These are phyloP conservation scores for Apogon hyalosoma DNA, from an alignment of 2,797 vertebrate genomes.

Conservation along the genomic window DNA sequence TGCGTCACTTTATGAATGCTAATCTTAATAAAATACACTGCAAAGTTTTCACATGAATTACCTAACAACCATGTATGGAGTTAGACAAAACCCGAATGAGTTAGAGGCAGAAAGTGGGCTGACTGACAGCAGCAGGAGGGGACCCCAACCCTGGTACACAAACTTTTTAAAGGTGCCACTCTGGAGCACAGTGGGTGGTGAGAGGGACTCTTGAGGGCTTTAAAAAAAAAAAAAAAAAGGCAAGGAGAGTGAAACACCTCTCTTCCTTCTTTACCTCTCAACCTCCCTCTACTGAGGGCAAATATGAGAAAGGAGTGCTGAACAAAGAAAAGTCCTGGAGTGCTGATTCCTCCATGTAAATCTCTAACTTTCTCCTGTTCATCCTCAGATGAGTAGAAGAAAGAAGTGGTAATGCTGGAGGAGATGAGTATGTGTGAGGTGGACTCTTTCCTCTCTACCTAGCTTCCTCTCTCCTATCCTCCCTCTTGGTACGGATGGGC, in stretches of 20 bases:
- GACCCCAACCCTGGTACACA: constrained; percentile 77
- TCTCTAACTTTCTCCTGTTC: constrained; percentile 20
- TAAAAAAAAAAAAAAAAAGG: constrained; percentile 36
- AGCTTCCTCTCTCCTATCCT: constrained; percentile 84
- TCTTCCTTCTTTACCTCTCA: constrained; percentile 65
- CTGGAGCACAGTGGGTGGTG: constrained; percentile 56
- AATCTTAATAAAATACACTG: constrained; percentile 74
- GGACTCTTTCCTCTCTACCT: constrained; percentile 61
- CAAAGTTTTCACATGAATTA: constrained; percentile 63
- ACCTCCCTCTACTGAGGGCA: constrained; percentile 43
- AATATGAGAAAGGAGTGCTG: constrained; percentile 53
- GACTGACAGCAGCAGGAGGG: constrained; percentile 71
- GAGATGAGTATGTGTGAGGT: constrained; percentile 47
- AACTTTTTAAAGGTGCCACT: constrained; percentile 63
- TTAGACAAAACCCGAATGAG: constrained; percentile 66
- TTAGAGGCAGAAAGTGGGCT: constrained; percentile 61
- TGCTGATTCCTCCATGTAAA: constrained; percentile 38
- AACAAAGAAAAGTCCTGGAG: constrained; percentile 61
- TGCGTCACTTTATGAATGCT: constrained; percentile 70
- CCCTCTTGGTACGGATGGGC: constrained; percentile 78
- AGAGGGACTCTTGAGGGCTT: constrained; percentile 49
- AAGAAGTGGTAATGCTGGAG: constrained; percentile 33
- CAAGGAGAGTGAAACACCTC: constrained; percentile 67
- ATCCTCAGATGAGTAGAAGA: constrained; percentile 32
- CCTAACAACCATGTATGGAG: constrained; percentile 54